Conservation (phyloP, 2,888 invertebrate genomes). For the Chrysolina oricalcia region DNA sequence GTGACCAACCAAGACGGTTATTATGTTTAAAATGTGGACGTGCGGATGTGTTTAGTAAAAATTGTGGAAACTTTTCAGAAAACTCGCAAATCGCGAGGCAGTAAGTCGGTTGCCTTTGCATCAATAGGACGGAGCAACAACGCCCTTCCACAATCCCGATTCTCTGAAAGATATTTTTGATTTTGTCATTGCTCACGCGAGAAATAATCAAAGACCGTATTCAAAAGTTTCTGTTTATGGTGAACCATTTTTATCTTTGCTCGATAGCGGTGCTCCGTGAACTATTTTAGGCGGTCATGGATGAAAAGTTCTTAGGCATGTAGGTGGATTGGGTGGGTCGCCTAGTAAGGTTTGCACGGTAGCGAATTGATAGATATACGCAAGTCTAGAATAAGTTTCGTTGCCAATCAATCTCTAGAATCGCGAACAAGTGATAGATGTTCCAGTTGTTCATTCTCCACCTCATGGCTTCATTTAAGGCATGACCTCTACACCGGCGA, state of each 20-base stretch:
- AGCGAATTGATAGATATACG: neutral
- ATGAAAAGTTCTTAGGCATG: neutral
- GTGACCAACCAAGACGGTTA: conserved; percentile 18
- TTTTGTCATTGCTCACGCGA: conserved; percentile 3
- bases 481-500: too few relatives aligned
- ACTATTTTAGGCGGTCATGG: neutral
- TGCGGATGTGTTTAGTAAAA: neutral
- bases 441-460: neutral
- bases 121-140: neutral
- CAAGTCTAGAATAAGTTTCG: neutral
- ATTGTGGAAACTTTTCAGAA: neutral
- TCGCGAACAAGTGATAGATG: neutral
- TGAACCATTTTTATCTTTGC: neutral
- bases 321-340: neutral
- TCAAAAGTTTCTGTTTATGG: neutral
- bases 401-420: neutral
- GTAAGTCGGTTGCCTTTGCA: neutral
- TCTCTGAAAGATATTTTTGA: neutral
- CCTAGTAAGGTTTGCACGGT: neutral
- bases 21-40: too few relatives aligned
- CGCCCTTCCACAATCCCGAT: too few relatives aligned
- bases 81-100: neutral
- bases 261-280: neutral
- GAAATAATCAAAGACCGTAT: conserved; percentile 7
- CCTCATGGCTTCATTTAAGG: neutral